These are phyloP conservation scores for Cetonia aurata DNA, from an alignment of 2,888 invertebrate genomes.

Conservation along the genomic window DNA sequence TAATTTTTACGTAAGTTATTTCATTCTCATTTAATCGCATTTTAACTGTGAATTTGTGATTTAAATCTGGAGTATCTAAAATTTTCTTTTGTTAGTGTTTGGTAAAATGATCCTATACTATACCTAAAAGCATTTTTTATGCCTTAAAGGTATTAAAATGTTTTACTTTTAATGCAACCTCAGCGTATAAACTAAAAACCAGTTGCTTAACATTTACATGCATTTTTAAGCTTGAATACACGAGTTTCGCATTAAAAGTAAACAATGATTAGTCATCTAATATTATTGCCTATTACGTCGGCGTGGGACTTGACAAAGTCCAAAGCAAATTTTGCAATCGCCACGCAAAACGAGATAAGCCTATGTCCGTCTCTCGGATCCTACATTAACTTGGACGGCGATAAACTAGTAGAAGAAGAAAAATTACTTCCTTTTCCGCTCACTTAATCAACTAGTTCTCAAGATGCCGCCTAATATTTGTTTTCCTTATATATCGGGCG, in stretches of 20 bases:
- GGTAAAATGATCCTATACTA: no score
- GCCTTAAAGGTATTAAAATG: no score
- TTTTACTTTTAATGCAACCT: no score
- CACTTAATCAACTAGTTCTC: neutral
- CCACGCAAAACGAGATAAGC: neutral
- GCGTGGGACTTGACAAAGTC: neutral
- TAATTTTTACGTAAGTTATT: no score
- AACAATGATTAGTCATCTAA: slow-evolving; percentile 2
- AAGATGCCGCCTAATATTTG: neutral
- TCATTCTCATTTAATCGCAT: no score
- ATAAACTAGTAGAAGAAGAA: neutral
- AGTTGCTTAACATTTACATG: no score
- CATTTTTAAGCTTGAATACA: neutral
- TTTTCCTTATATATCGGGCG: no score
- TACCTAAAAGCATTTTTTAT: no score
- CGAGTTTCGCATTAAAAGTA: slow-evolving; percentile 1
- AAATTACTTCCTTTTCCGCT: slow-evolving; percentile 16
- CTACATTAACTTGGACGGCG: neutral
- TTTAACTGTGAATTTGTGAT: no score
- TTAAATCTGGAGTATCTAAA: no score
- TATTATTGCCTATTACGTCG: neutral
- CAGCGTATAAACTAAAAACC: no score
- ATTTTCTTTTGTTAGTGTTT: no score
- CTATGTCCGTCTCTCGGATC: slow-evolving; percentile 13
- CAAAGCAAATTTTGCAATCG: slow-evolving; percentile 2